Evolutionary conservation across 2,113 vertebrate genomes (phyloP), one percentile per base, ranked within the genome.

Genomic region (Nyctibius bracteatus): DNA sequence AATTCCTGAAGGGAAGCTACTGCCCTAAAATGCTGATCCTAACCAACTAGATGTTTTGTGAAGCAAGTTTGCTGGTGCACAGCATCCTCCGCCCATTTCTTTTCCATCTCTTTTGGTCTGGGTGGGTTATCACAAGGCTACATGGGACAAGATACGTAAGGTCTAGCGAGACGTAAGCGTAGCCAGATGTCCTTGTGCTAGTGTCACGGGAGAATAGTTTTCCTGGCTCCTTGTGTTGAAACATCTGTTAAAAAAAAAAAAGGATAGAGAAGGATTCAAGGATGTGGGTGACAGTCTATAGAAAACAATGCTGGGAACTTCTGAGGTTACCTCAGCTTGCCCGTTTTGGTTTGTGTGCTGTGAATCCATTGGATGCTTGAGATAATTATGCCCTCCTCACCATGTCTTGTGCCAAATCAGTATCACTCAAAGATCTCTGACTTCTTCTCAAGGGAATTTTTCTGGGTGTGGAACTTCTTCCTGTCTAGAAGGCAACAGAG

Each of bases 121-220:
- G 5, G 4, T 24, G 23, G 20, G 8, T 58, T 74, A 59, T 43
- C 43, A 12, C 8, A 31, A 27, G n/a, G 4, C 17, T 63, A 2
- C 0, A 4, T 39, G 30, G 24, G 9, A 8, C 21, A 59, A 78
- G 30, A 5, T 6, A 14, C 2, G 8, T 31, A 2, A 27, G 35
- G 11, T 58, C 52, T 43, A 30, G 61, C 63, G 16, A 43, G 12
- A 15, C 3, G 2, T 5, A 37, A 44, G 13, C 2, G 6, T 35
- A 66, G 23, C 6, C 31, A 28, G 41, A 46, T 43, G 81, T 84
- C 35, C n/a, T 59, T 65, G 7, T 57, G 30, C 9, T 28, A 17
- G 12, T 83, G 21, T 27, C 8, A 19, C 14, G 22, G 39, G 12
- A n/a, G 25, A 30, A 30, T 8, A 49, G 30, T 17, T 59, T 87